phyloP scores from a whole-genome alignment of 2,797 vertebrate genomes.

The Pteropus rufus region DNA sequence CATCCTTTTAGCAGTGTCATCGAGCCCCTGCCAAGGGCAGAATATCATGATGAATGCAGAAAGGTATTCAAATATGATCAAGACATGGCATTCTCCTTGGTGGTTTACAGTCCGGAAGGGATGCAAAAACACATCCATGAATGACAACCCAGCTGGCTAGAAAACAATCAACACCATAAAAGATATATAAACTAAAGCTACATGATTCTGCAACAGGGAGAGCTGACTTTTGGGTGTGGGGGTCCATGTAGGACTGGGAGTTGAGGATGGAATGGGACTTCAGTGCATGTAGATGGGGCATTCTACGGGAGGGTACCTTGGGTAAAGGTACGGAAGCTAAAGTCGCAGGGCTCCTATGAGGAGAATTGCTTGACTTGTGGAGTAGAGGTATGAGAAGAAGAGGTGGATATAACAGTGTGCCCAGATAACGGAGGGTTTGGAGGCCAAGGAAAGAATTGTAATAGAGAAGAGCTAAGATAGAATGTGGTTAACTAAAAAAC shows the following conservation, averaged over 20 bases:
- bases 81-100: background rate
- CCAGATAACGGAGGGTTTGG: too few species aligned
- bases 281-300: fast-evolving
- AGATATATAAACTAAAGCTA: background rate
- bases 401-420: fast-evolving
- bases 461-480: fast-evolving
- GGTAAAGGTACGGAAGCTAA: background rate
- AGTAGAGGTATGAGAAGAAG: background rate
- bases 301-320: background rate
- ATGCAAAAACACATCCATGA: background rate
- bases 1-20: fast-evolving
- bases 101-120: background rate
- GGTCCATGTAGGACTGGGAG: fast-evolving
- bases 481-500: background rate
- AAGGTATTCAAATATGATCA: background rate
- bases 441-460: background rate
- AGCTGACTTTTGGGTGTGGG: background rate
- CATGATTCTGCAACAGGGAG: background rate
- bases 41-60: fast-evolving
- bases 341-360: fast-evolving
- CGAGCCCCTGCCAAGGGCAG: too few species aligned
- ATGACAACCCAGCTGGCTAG: background rate
- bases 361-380: too few species aligned
- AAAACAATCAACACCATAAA: background rate
- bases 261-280: background rate